phyloP scores from a whole-genome alignment of 2,888 invertebrate genomes.

The Tetheella fluctuosa region DNA sequence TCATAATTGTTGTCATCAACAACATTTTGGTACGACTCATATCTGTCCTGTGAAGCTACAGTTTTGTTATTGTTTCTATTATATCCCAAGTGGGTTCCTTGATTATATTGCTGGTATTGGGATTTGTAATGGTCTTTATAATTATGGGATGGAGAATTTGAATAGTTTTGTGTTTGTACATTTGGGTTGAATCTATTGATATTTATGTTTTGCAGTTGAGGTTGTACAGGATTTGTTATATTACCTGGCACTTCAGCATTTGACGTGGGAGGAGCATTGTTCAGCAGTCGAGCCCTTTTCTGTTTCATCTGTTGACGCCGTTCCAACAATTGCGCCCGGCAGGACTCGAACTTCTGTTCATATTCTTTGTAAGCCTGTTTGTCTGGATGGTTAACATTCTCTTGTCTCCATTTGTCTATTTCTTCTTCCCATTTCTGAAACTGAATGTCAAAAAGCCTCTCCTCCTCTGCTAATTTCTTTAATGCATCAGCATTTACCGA shows the following conservation, averaged over 20 bases:
- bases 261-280: constrained; percentile 43
- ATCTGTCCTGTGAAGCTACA: constrained; percentile 53
- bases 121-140: constrained; percentile 38
- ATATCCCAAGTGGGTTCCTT: constrained; percentile 34
- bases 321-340: constrained; percentile 90
- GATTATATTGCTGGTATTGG: constrained; percentile 45
- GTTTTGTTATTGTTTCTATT: constrained; percentile 48
- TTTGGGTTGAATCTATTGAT: constrained; percentile 28
- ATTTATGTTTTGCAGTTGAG: constrained; percentile 42
- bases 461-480: constrained; percentile 85
- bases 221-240: constrained; percentile 39
- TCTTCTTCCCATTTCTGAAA: constrained; percentile 96
- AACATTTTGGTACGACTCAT: constrained; percentile 52
- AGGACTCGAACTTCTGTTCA: constrained; percentile 94
- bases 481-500: constrained; percentile 66
- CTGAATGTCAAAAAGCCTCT: constrained; percentile 93
- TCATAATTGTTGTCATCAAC: constrained; percentile 35
- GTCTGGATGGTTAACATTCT: constrained; percentile 96
- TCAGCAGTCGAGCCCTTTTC: constrained; percentile 77
- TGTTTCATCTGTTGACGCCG: constrained; percentile 92
- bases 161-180: constrained; percentile 35
- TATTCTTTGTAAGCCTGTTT: constrained; percentile 93
- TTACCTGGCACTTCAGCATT: constrained; percentile 31
- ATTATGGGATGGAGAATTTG: constrained; percentile 33
- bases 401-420: constrained; percentile 95